Evolutionary conservation across 2,888 invertebrate genomes (phyloP).

Genomic region (Eupithecia dodoneata): DNA sequence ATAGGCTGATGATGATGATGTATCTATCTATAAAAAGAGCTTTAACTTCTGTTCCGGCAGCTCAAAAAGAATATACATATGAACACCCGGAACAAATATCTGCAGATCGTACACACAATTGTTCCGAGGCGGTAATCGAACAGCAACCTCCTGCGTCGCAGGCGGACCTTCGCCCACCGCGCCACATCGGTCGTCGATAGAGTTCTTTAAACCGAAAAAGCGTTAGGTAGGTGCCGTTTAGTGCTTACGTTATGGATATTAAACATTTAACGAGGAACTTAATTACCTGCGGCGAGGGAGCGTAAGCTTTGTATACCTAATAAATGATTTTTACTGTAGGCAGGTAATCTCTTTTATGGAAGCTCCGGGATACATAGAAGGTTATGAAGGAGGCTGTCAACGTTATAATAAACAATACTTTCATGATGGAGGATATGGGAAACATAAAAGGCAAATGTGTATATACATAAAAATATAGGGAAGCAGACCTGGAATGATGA

Average conservation of each 20-base stretch:
- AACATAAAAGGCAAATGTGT: neutral
- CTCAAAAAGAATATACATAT: neutral
- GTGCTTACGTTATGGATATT: slow-evolving; percentile 31
- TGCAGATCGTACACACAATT: no score
- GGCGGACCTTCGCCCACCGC: no score
- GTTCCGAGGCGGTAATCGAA: no score
- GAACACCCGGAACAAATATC: no score
- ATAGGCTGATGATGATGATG: no score
- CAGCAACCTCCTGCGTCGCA: no score
- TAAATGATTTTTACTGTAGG: slow-evolving; percentile 29
- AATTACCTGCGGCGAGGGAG: slow-evolving; percentile 28
- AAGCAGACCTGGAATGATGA: neutral
- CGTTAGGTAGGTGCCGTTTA: slow-evolving; percentile 18
- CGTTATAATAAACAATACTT: slow-evolving; percentile 2
- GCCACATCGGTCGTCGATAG: no score
- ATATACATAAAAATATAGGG: neutral
- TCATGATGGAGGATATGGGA: neutral
- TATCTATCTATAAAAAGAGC: neutral
- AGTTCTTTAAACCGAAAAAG: neutral
- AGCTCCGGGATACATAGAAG: slow-evolving; percentile 19
- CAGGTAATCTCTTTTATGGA: slow-evolving; percentile 16
- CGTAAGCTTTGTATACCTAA: slow-evolving; percentile 19
- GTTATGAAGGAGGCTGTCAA: slow-evolving; percentile 2
- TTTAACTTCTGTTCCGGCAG: neutral
- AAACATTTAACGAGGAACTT: slow-evolving; percentile 32